Evolutionary conservation across 2,888 invertebrate species (phyloP), one percentile per base, ranked within the genome.

Genomic region (Trachelus stipa): DNA sequence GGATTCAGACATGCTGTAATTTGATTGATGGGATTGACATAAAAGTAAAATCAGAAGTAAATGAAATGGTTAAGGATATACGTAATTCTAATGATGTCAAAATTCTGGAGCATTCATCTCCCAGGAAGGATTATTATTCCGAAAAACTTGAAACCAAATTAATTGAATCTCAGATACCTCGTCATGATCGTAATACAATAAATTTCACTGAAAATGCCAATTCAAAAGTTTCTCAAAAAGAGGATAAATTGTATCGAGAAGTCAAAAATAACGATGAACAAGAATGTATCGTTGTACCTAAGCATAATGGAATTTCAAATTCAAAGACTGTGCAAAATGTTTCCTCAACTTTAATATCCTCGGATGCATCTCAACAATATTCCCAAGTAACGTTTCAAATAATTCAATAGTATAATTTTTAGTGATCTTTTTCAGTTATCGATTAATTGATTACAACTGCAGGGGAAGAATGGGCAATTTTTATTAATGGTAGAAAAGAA

Each of bases 401-500:
- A 78, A 68, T 69, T n/a, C 40, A n/a, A 31, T 23, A 23, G 40
- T 40, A 15, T 40, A 40, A 23, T 40, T 15, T 15, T 15, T 15
- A 40, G 40, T 23, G 40, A 23, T 40, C 6, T 23, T 56, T 56
- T 23, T 23, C 23, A 15, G 23, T 56, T 23, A 56, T 56, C 2
- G 73, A 73, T 30, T 73, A 31, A 33, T 73, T 15, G 23, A 11
- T 78, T 80, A 77, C 31, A 71, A 78, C 56, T 83, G 71, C 74
- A 87, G 86, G 82, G 82, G 71, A 81, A 78, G 79, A 78, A 83
- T 37, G 83, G 81, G 6, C 82, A 84, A 73, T 73, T 86, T 30
- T 79, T 87, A 74, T 81, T 84, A 73, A 82, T 86, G 76, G 79
- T 83, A 35, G 83, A 87, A 77, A 83, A 83, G 68, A 84, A 86